These are phyloP conservation scores for Prosopocoilus inquinatus DNA, from an alignment of 2,888 invertebrate genomes.

Conservation along the genomic window DNA sequence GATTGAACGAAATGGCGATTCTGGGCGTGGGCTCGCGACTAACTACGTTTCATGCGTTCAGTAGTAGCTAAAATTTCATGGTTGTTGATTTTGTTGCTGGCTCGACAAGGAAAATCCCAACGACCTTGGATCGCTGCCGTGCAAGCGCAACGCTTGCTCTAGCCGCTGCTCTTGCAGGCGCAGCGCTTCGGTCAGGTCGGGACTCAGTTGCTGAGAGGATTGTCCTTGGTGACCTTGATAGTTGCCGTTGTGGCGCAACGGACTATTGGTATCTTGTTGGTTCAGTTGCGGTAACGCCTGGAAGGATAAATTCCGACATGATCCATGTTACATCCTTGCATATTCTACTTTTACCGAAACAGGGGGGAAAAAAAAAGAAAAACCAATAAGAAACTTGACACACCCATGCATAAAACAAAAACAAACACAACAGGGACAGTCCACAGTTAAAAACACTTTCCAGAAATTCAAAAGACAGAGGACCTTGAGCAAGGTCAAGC, in stretches of 20 bases:
- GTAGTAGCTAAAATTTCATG: conserved; percentile 83
- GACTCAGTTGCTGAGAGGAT: conserved; percentile 55
- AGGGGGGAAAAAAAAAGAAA: conserved; percentile 8
- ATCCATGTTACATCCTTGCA: conserved; percentile 15
- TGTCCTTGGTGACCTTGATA: conserved; percentile 47
- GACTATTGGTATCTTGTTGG: conserved; percentile 49
- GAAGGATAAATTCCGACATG: conserved; percentile 18
- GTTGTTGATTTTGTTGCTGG: conserved; percentile 56
- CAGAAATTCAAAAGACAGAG: no score
- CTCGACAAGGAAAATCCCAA: conserved; percentile 69
- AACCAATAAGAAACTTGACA: no score
- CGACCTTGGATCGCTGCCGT: conserved; percentile 74
- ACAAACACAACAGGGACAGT: no score
- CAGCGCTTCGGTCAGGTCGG: conserved; percentile 70
- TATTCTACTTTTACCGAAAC: conserved; percentile 12
- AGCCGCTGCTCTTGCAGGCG: conserved; percentile 71
- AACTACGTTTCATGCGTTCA: conserved; percentile 53
- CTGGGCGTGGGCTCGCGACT: background rate
- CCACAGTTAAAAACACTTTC: no score
- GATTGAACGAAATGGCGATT: background rate
- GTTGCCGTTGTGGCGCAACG: conserved; percentile 48
- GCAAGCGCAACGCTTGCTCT: conserved; percentile 79
- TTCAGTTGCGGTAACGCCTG: conserved; percentile 49
- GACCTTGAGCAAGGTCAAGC: no score
- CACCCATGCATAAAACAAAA: no score